Conservation (phyloP, 2,113 vertebrate genomes). For the Sitta europaea region DNA sequence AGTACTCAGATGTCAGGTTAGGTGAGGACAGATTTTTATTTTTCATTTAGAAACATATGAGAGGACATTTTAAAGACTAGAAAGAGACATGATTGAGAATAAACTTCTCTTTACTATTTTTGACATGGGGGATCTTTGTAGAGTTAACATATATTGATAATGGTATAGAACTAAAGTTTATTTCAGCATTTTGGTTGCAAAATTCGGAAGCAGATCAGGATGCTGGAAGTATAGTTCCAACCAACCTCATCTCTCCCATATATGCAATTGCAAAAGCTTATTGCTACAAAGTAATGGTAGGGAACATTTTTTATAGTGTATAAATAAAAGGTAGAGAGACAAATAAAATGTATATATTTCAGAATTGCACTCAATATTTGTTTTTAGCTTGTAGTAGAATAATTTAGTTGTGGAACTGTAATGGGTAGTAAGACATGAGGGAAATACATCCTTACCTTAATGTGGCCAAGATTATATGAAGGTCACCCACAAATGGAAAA, state of each 20-base stretch:
- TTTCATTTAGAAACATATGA: neutral
- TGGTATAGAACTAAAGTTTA: neutral
- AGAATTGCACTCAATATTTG: neutral
- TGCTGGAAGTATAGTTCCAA: neutral
- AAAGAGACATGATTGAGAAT: neutral
- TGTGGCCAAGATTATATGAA: neutral
- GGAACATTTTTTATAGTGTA: neutral
- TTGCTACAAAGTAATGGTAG: neutral
- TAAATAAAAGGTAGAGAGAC: neutral
- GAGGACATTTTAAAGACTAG: neutral
- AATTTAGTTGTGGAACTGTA: neutral
- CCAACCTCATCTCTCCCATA: neutral
- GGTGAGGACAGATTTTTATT: neutral
- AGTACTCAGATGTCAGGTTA: neutral
- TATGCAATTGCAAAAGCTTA: neutral
- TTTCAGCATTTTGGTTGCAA: neutral
- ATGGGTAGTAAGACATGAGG: neutral
- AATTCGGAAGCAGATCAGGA: neutral
- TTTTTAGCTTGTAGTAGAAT: neutral
- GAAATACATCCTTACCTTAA: neutral
- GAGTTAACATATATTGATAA: neutral
- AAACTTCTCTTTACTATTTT: neutral
- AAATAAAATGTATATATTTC: neutral
- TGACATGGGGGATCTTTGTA: neutral
- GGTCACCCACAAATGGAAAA: neutral